These are phyloP conservation scores for Novumbra hubbsi DNA, from an alignment of 2,797 vertebrate species.

Conservation along the genomic window DNA sequence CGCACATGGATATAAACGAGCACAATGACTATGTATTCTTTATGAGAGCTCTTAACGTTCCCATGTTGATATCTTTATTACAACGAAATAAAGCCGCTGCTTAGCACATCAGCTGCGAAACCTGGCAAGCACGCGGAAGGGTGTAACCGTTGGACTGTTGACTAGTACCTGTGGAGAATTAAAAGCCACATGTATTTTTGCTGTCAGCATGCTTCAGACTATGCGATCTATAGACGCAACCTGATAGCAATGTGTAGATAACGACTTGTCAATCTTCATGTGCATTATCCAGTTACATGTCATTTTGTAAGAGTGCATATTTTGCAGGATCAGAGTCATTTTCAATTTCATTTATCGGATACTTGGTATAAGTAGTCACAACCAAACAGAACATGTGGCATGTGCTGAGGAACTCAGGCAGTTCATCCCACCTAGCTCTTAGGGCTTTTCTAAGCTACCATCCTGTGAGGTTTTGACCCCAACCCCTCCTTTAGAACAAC, in stretches of 20 bases:
- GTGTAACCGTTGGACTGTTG: conserved; percentile 42
- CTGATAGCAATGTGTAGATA: conserved; percentile 17
- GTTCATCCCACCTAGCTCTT: not conserved
- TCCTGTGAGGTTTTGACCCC: too few relatives aligned
- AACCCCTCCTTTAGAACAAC: too few relatives aligned
- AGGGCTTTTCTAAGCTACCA: not conserved
- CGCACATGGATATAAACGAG: conserved; percentile 33
- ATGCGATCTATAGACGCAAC: conserved; percentile 11
- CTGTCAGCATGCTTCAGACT: conserved; percentile 47
- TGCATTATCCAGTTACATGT: not conserved
- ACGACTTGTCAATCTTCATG: conserved; percentile 28
- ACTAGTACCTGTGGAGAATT: conserved; percentile 53
- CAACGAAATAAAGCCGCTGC: conserved; percentile 51
- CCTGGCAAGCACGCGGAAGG: conserved; percentile 51
- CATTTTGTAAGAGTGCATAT: not conserved
- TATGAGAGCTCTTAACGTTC: conserved; percentile 49
- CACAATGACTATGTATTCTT: conserved; percentile 37
- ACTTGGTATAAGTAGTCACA: not conserved
- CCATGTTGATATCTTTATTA: conserved; percentile 38
- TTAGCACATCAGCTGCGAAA: conserved; percentile 58
- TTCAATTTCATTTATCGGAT: not conserved
- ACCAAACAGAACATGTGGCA: not conserved
- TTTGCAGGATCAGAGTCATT: not conserved
- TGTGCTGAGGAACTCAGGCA: not conserved
- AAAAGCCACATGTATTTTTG: conserved; percentile 61